A percentile compares a stretch with the other conserved stretches of the same genome.
Conservation (phyloP, 2,888 invertebrate genomes). For the Philhelius pedissequus region DNA sequence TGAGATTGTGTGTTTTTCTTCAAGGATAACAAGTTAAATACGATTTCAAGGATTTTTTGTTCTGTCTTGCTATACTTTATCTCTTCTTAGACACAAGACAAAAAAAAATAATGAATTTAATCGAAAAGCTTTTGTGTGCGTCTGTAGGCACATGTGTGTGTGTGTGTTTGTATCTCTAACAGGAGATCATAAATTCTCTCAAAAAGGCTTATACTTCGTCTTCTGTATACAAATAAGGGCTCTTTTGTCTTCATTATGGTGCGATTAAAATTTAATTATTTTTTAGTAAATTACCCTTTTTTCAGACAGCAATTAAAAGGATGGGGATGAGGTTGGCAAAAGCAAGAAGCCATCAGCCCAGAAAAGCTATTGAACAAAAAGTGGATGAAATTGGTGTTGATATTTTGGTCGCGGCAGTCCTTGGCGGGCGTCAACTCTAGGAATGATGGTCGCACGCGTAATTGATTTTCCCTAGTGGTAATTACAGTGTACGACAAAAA, state of each 20-base stretch:
- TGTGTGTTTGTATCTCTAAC: background rate
- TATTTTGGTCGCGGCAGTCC: constrained; percentile 6
- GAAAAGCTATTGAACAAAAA: constrained; percentile 39
- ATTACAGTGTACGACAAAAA: constrained; percentile 35
- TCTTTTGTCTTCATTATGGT: constrained; percentile 38
- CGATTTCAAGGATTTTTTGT: constrained; percentile 55
- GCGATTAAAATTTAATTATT: constrained; percentile 62
- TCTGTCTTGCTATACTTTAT: constrained; percentile 4
- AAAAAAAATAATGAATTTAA: constrained; percentile 56
- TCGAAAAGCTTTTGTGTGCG: constrained; percentile 55
- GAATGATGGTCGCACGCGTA: constrained; percentile 48
- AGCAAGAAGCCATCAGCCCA: background rate
- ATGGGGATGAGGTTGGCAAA: background rate
- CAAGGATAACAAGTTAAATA: constrained; percentile 63
- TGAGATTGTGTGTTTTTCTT: constrained; percentile 1
- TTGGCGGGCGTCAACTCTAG: background rate
- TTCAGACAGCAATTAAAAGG: background rate
- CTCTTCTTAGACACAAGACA: constrained; percentile 12
- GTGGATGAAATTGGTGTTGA: constrained; percentile 47
- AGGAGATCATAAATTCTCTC: constrained; percentile 49
- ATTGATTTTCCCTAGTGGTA: constrained; percentile 55
- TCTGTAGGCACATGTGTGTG: background rate
- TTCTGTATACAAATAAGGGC: background rate
- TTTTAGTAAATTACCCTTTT: constrained; percentile 55
- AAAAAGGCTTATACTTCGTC: constrained; percentile 26